These are phyloP conservation scores for Meleagris gallopavo DNA, from an alignment of 2,113 vertebrate species.

Conservation along the genomic window DNA sequence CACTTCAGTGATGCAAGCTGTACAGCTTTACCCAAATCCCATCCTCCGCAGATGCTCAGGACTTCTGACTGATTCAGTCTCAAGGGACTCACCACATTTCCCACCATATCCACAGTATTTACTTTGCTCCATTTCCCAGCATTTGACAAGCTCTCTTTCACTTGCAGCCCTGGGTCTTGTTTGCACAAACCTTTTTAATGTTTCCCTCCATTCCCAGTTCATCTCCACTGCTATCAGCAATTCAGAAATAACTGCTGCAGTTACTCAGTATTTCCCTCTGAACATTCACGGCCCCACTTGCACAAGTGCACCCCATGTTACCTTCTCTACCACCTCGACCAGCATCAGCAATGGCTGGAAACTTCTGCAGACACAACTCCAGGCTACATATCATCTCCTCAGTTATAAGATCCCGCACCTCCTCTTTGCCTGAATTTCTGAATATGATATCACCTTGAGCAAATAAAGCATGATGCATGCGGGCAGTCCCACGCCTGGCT, in stretches of 20 bases:
- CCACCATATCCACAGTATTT: neutral
- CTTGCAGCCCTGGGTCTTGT: neutral
- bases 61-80: neutral
- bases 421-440: constrained; percentile 9
- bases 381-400: neutral
- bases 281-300: neutral
- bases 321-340: neutral
- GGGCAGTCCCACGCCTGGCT: neutral
- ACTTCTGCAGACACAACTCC: neutral
- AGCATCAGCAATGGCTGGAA: neutral
- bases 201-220: neutral
- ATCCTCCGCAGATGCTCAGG: neutral
- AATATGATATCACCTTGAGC: constrained; percentile 2
- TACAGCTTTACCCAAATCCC: neutral
- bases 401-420: neutral
- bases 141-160: neutral
- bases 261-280: neutral
- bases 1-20: neutral
- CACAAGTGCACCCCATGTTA: neutral
- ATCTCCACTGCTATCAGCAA: neutral
- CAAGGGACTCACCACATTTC: neutral
- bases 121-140: neutral
- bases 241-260: neutral
- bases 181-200: neutral
- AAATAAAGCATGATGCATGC: constrained; percentile 40